Conservation (phyloP, 1,140 invertebrate species). For the Zaprionus taronus region DNA sequence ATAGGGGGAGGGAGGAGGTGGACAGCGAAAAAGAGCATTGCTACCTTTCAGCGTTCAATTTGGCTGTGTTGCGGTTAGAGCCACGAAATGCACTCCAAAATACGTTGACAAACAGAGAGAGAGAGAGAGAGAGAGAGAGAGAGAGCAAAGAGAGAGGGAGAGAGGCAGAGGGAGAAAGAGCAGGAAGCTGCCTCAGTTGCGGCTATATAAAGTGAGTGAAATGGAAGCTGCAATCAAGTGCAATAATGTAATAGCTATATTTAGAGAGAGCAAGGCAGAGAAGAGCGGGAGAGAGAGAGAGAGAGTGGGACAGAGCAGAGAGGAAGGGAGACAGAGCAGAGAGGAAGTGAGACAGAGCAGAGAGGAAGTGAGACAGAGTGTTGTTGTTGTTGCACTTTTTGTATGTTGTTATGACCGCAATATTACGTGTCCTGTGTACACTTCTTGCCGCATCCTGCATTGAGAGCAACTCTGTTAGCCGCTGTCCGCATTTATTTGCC, state of each 20-base stretch:
- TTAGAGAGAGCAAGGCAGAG: constrained; percentile 3
- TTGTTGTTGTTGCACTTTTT: background rate
- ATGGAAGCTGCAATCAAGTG: constrained; percentile 73
- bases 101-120: background rate
- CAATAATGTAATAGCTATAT: constrained; percentile 78
- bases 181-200: background rate
- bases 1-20: background rate
- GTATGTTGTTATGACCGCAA: constrained; percentile 44
- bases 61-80: constrained; percentile 57
- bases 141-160: background rate
- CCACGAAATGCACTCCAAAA: constrained; percentile 53
- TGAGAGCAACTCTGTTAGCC: constrained; percentile 39
- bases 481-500: constrained; percentile 44
- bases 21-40: constrained; percentile 40
- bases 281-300: background rate
- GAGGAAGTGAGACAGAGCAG: background rate
- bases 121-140: background rate
- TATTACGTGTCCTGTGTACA: constrained; percentile 47
- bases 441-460: constrained; percentile 33
- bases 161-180: background rate
- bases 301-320: background rate
- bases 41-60: constrained; percentile 52
- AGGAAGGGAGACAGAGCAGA: background rate
- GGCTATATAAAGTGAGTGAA: constrained; percentile 33
- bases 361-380: background rate